Percentiles rank a stretch among this genome's conserved stretches.
Conservation (phyloP, 2,888 invertebrate species). For the Xestia xanthographa region DNA sequence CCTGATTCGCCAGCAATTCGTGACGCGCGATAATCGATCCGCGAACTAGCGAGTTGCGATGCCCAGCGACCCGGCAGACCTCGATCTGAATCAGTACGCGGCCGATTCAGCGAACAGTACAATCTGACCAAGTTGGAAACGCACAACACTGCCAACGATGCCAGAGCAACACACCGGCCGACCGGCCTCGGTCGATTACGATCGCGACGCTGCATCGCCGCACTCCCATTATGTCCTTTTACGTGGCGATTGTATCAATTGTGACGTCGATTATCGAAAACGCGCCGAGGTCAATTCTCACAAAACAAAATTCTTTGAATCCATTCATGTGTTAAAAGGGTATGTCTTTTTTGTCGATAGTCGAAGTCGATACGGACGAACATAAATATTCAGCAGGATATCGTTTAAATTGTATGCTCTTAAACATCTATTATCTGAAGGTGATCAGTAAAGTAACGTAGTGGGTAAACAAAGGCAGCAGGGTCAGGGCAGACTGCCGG, state of each 20-base stretch:
- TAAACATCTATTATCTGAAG: constrained; percentile 78
- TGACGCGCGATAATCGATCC: constrained; percentile 80
- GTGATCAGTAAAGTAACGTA: constrained; percentile 78
- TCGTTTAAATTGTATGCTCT: constrained; percentile 72
- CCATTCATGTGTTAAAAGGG: constrained; percentile 79
- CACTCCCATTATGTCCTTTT: constrained; percentile 83
- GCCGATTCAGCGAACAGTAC: constrained; percentile 80
- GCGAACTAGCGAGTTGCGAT: constrained; percentile 72
- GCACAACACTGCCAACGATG: constrained; percentile 66
- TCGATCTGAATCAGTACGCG: constrained; percentile 87
- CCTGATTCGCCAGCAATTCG: constrained; percentile 76
- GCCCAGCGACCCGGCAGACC: constrained; percentile 82
- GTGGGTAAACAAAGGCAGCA: constrained; percentile 82
- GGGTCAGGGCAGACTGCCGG: constrained; percentile 82
- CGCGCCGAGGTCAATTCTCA: constrained; percentile 81
- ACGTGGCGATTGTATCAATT: constrained; percentile 83
- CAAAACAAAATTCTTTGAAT: constrained; percentile 77
- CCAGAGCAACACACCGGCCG: constrained; percentile 65
- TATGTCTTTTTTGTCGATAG: constrained; percentile 74
- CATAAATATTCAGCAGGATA: constrained; percentile 76
- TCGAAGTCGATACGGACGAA: constrained; percentile 68
- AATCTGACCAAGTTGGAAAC: constrained; percentile 79
- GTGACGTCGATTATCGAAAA: constrained; percentile 83
- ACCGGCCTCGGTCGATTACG: constrained; percentile 74
- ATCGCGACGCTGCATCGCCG: constrained; percentile 79